These are phyloP conservation scores for Benthochromis sp. DNA, from an alignment of 2,113 vertebrate genomes.

Conservation along the genomic window DNA sequence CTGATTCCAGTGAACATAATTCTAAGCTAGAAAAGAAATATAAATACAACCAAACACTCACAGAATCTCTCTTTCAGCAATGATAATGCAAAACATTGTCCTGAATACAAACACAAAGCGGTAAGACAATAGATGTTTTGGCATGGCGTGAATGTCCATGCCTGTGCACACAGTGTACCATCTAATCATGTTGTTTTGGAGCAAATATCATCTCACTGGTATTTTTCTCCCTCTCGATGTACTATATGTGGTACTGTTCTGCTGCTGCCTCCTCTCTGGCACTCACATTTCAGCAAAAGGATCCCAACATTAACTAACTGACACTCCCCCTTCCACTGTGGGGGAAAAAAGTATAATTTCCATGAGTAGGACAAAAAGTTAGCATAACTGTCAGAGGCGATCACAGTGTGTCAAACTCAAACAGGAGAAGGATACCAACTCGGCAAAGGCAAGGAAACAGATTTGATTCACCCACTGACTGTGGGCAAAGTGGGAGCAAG, in stretches of 20 bases:
- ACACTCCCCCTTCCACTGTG: not conserved
- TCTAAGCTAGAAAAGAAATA: not conserved
- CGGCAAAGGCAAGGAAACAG: not conserved
- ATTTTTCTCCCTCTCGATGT: not conserved
- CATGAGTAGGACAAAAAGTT: not conserved
- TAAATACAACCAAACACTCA: not conserved
- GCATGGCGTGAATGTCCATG: not conserved
- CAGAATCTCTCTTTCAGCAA: not conserved
- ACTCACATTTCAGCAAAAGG: not conserved
- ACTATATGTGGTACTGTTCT: not conserved
- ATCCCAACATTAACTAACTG: conserved; percentile 2
- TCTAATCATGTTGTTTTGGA: not conserved
- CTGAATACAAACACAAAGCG: not conserved
- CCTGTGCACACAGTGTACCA: not conserved
- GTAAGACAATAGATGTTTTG: not conserved
- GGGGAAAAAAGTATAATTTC: not conserved
- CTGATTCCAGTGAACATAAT: not conserved
- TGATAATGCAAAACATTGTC: not conserved
- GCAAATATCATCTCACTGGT: not conserved
- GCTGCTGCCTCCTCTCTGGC: not conserved
- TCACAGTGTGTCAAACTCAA: not conserved
- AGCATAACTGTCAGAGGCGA: conserved; percentile 11
- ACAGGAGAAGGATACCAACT: not conserved
- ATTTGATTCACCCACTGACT: not conserved
- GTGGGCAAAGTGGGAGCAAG: not conserved